Evolutionary conservation across 2,797 vertebrate species (phyloP), one percentile per base, ranked within the genome.

Genomic region (Eptatretus atami): DNA sequence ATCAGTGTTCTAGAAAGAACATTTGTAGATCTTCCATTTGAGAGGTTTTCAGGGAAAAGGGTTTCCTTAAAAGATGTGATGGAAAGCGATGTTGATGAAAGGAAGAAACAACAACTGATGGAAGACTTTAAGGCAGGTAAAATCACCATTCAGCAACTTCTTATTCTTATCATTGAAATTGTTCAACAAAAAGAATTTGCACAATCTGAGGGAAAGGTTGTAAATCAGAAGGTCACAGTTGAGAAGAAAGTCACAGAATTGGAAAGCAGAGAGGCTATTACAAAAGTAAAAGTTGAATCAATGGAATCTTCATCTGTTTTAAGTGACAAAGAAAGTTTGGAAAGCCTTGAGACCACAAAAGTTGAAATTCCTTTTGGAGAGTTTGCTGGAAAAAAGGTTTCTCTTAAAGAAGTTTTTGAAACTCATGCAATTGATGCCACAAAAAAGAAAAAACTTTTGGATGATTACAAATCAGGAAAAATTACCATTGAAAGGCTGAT

Each of bases 41-140:
- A 25, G 24, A 61, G 24, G 24, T 61, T 61, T 61, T n/a, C 57
- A n/a, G 82, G 82, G 2, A 76, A 77, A 73, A 77, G 66, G 1
- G 76, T 86, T 3, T 86, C 83, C 0, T 63, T 82, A 1, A 88
- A 86, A 86, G 79, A 83, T 65, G 74, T 94, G 63, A 71, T 94
- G 63, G 85, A 86, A 75, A 88, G 85, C 0, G 83, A 92, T 67
- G 78, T 90, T 69, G 71, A 73, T 0, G 82, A 86, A 73, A 67
- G 71, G 1, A 70, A 75, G 69, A 75, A 83, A 63, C 67, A 71
- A 67, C 77, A 79, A 66, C 70, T 86, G 1, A 75, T 84, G 68
- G 74, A 71, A 64, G 69, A 73, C 52, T 83, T 76, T 68, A 68
- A 6, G 77, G 61, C 69, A 75, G 69, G 72, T 70, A 31, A 76